Base-by-base conservation (phyloP, 2,113 vertebrate species). In the Orcinus orca region DNA sequence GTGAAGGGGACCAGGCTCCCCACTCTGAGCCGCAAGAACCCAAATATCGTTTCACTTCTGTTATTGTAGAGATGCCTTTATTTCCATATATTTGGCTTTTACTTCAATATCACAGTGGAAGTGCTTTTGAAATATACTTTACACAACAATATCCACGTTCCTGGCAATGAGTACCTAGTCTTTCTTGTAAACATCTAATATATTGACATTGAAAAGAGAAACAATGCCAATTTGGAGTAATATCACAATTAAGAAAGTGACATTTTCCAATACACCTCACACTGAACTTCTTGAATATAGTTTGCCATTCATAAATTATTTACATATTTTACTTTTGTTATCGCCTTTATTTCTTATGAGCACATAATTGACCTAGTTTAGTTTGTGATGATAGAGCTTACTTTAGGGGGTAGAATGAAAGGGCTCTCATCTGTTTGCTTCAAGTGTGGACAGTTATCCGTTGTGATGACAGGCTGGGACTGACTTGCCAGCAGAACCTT, bases 111-210 rank as follows among this genome's bases (percentile, higher is more conserved):
- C 70, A 94, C 41, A 77, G 38, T 62, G 91, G 74, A 89, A 89
- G 70, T 85, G 6, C 25, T 95, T 98, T 92, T 91, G 47, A 90
- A 95, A 92, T 95, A 88, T 50, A 68, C 53, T 96, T 95, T 55
- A 70, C 85, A 47, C 21, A 70, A 80, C n/a, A 96, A 88, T 93
- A 95, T 71, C 38, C 53, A 90, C 88, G 26, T 95, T 82, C 63
- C 96, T 84, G 79, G 68, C 63, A 86, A 88, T 93, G 36, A 92
- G 47, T 71, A 79, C 26, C 81, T 82, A 3, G 86, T 96, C n/a
- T 94, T 96, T 44, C 89, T 70, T 96, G 44, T 87, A 92, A 95
- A 84, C 53, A 93, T 88, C 41, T 80, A 89, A 47, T 83, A 93
- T 82, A 68, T 60, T 97, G 62, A 68, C 65, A 93, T n/a, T 96